Conservation (phyloP, 2,797 vertebrate genomes). For the Pteropus rufus region DNA sequence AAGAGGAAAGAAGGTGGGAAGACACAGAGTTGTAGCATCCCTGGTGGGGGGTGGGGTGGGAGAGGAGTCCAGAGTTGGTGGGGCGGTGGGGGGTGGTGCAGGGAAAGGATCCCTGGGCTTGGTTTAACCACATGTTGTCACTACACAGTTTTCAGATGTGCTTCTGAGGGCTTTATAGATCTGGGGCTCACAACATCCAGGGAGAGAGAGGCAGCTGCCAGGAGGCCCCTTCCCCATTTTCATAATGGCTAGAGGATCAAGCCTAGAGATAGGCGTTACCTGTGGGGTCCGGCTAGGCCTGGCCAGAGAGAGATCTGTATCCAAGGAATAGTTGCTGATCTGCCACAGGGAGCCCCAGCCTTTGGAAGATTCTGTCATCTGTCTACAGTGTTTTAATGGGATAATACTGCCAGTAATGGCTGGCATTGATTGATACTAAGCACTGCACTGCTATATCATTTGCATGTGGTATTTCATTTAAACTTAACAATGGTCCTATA, state of each 20-base stretch:
- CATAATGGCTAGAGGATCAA: background rate
- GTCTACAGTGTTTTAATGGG: background rate
- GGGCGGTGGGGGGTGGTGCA: no score
- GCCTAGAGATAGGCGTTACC: background rate
- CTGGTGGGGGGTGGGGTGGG: no score
- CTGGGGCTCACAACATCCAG: background rate
- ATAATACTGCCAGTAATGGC: background rate
- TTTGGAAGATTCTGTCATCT: background rate
- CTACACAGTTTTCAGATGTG: background rate
- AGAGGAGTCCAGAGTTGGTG: background rate
- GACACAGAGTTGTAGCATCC: background rate
- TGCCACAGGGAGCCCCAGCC: background rate
- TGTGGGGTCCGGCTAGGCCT: background rate
- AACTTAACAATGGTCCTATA: background rate
- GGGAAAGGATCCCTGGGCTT: background rate
- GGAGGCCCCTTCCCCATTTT: background rate
- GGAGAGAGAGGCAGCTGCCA: background rate
- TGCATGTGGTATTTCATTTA: background rate
- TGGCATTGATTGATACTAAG: background rate
- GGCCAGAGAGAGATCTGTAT: background rate
- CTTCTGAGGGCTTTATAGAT: background rate
- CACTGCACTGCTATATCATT: background rate
- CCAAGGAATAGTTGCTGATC: background rate
- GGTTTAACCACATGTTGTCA: background rate
- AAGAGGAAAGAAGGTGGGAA: background rate